Percentiles rank a stretch among this genome's conserved stretches.
These are phyloP conservation scores for Zaprionus obscuricornis DNA, from an alignment of 2,888 invertebrate species.

Conservation along the genomic window DNA sequence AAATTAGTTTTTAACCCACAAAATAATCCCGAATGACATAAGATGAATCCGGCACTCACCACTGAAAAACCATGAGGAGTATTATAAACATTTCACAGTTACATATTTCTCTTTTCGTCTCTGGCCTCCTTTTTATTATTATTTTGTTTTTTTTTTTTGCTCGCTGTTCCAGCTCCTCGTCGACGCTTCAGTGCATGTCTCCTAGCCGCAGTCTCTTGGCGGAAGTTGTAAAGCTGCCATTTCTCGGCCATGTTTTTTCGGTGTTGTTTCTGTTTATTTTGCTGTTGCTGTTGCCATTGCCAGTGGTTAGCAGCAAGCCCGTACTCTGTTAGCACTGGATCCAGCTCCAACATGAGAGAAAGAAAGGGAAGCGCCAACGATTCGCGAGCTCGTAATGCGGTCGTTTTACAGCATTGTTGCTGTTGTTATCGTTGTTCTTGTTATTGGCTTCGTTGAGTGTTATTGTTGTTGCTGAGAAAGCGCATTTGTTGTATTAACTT, in stretches of 20 bases:
- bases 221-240: slow-evolving; percentile 82
- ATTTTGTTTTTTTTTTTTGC: no score
- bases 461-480: slow-evolving; percentile 52
- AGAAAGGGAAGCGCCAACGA: slow-evolving; percentile 58
- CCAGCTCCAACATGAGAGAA: slow-evolving; percentile 49
- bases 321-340: slow-evolving; percentile 5
- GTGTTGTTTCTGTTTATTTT: slow-evolving; percentile 14
- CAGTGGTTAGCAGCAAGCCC: slow-evolving; percentile 22
- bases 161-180: background rate
- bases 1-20: slow-evolving; percentile 79
- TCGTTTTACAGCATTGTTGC: slow-evolving; percentile 59
- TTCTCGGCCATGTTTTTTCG: slow-evolving; percentile 62
- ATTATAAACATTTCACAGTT: slow-evolving; percentile 53
- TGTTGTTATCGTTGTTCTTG: slow-evolving; percentile 39
- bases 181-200: slow-evolving; percentile 18
- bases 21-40: slow-evolving; percentile 79
- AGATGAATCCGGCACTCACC: slow-evolving; percentile 50
- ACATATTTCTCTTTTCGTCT: background rate
- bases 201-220: slow-evolving; percentile 51
- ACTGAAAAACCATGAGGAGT: slow-evolving; percentile 30
- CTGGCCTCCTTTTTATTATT: no score
- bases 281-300: slow-evolving; percentile 27
- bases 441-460: slow-evolving; percentile 51
- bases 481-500: slow-evolving; percentile 77
- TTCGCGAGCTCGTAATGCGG: slow-evolving; percentile 79